Evolutionary conservation across 2,797 vertebrate genomes (phyloP).

Genomic region (Danionella dracula): DNA sequence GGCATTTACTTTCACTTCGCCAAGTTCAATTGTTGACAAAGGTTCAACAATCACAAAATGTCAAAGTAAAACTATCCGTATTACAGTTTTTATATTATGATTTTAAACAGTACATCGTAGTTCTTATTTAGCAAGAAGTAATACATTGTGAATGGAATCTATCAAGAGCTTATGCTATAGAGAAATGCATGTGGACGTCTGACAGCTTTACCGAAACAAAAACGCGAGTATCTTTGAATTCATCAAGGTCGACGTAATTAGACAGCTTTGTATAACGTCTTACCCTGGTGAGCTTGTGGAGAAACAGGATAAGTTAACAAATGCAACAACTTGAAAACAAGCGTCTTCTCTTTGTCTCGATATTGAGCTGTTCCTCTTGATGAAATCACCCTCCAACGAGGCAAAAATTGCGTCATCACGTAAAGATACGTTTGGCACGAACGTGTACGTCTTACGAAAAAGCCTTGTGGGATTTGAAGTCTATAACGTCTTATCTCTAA

Average conservation of each 20-base stretch:
- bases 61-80: too few relatives aligned
- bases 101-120: too few relatives aligned
- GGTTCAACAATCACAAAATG: too few relatives aligned
- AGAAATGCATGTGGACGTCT: not conserved
- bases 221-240: not conserved
- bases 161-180: not conserved
- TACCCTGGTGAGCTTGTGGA: slow-evolving; percentile 1
- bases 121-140: too few relatives aligned
- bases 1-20: too few relatives aligned
- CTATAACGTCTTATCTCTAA: not conserved
- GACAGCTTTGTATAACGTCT: too few relatives aligned
- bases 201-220: slow-evolving; percentile 3
- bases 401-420: slow-evolving; percentile 74
- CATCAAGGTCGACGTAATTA: not conserved
- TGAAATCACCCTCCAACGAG: slow-evolving; percentile 76
- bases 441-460: not conserved
- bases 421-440: slow-evolving; percentile 14
- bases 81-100: too few relatives aligned
- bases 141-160: not conserved
- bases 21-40: too few relatives aligned
- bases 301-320: not conserved
- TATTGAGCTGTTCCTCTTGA: slow-evolving; percentile 52
- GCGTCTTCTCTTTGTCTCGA: not conserved
- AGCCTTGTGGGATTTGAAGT: slow-evolving; percentile 46
- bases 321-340: not conserved